Conservation (phyloP, 2,113 vertebrate species). For the Anolis carolinensis region DNA sequence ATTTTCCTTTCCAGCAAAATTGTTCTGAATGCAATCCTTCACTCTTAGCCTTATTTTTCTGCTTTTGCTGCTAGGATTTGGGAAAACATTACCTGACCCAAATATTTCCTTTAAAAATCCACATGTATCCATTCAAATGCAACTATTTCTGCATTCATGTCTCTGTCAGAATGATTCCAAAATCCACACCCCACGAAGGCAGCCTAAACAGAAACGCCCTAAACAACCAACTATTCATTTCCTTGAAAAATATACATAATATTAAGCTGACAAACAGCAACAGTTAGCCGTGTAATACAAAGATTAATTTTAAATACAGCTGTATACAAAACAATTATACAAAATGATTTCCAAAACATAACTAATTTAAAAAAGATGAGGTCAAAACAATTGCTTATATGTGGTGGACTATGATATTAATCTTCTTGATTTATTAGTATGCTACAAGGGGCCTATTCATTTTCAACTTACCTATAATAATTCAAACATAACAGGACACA, state of each 20-base stretch:
- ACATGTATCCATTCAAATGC: background rate
- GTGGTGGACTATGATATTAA: no score
- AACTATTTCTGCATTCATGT: background rate
- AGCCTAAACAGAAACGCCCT: no score
- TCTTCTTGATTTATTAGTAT: no score
- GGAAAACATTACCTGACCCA: background rate
- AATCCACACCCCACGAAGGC: background rate
- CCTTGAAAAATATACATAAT: no score
- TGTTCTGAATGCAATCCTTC: background rate
- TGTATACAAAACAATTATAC: no score
- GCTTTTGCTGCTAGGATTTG: background rate
- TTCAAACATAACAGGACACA: conserved; percentile 92
- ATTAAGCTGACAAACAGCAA: no score
- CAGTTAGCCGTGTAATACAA: no score
- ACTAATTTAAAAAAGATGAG: no score
- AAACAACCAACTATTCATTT: background rate
- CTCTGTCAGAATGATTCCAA: background rate
- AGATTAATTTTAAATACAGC: no score
- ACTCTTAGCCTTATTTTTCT: background rate
- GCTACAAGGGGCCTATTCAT: background rate
- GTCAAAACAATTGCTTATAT: no score
- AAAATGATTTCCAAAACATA: no score
- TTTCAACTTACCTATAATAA: conserved; percentile 85
- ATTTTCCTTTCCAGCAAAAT: background rate
- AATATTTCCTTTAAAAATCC: background rate